Evolutionary conservation across 2,797 vertebrate species (phyloP).

Genomic region (Dipus sagitta): DNA sequence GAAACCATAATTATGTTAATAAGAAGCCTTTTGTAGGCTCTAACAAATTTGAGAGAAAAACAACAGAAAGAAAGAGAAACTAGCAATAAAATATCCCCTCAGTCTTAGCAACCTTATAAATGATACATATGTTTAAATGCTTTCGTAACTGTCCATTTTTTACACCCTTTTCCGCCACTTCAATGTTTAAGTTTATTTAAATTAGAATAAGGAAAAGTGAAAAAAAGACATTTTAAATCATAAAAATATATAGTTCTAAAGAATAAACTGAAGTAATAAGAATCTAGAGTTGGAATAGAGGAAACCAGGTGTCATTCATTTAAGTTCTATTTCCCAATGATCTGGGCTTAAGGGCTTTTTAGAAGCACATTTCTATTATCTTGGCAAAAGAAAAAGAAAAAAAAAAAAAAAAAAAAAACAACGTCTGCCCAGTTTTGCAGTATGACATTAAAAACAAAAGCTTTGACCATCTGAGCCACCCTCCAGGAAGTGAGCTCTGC

Average conservation of each 20-base stretch:
- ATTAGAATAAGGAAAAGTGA: slow-evolving; percentile 42
- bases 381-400: slow-evolving; percentile 47
- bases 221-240: neutral
- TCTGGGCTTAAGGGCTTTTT: neutral
- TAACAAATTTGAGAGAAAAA: slow-evolving; percentile 53
- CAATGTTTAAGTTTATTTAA: slow-evolving; percentile 53
- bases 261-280: slow-evolving; percentile 54
- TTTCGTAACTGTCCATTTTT: slow-evolving; percentile 44
- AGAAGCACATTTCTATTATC: slow-evolving; percentile 28
- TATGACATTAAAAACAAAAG: slow-evolving; percentile 75
- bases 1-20: neutral
- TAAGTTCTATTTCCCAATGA: slow-evolving; percentile 41
- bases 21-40: slow-evolving; percentile 29
- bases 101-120: slow-evolving; percentile 10
- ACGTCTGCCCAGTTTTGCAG: slow-evolving; percentile 49
- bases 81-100: slow-evolving; percentile 24
- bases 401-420: slow-evolving; percentile 21
- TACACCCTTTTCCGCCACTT: neutral
- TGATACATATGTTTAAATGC: slow-evolving; percentile 30
- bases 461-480: slow-evolving; percentile 53
- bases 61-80: slow-evolving; percentile 2
- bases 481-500: slow-evolving; percentile 69
- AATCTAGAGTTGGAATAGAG: slow-evolving; percentile 49
- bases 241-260: slow-evolving; percentile 39
- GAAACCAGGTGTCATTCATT: slow-evolving; percentile 61